A percentile compares a stretch with the other conserved stretches of the same genome.
Conservation (phyloP, 2,797 vertebrate genomes). For the Vespertilio murinus region DNA sequence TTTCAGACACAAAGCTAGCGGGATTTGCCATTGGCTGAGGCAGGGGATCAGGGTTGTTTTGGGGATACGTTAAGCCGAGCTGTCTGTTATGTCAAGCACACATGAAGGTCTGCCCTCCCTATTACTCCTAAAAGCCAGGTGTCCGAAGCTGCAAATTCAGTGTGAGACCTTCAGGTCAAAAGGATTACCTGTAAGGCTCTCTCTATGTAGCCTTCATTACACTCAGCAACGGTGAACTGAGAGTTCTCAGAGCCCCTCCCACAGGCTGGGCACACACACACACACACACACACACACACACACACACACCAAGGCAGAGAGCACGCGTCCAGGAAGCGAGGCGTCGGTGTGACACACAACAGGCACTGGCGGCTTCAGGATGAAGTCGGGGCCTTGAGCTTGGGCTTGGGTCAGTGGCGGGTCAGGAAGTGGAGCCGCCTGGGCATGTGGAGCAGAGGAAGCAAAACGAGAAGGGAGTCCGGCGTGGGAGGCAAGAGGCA, state of each 20-base stretch:
- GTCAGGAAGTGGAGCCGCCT: neutral
- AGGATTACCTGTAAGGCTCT: neutral
- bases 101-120: neutral
- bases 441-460: neutral
- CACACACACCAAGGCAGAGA: neutral
- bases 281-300: neutral
- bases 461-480: neutral
- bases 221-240: neutral
- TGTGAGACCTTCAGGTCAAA: neutral
- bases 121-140: neutral
- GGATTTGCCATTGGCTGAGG: neutral
- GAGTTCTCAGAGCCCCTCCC: neutral
- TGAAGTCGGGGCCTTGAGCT: neutral
- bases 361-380: neutral
- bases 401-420: neutral
- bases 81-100: neutral
- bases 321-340: neutral
- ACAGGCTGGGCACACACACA: neutral
- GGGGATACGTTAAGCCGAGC: neutral
- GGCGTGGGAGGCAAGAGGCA: neutral
- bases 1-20: neutral
- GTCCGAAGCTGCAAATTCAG: neutral
- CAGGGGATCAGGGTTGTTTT: neutral
- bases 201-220: neutral
- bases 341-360: accelerated